Evolutionary conservation across 2,888 invertebrate genomes (phyloP).

Genomic region (Arge pagana): DNA sequence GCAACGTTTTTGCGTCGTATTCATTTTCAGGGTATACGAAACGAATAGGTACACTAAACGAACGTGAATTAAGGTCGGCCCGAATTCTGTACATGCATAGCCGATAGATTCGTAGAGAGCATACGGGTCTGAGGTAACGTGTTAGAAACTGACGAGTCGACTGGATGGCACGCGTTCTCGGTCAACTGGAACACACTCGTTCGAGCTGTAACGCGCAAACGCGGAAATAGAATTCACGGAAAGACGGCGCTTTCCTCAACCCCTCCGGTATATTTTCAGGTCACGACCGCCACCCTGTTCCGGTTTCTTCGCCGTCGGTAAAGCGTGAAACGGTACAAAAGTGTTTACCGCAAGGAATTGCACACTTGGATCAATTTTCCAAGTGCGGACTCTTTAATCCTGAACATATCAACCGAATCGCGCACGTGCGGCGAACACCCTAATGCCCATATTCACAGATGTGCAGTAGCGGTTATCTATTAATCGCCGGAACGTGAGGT

Average conservation of each 20-base stretch:
- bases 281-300: slow-evolving; percentile 22
- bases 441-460: too few relatives aligned
- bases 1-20: too few relatives aligned
- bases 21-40: too few relatives aligned
- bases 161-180: neutral
- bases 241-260: slow-evolving; percentile 17
- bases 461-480: too few relatives aligned
- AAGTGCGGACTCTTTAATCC: neutral
- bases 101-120: too few relatives aligned
- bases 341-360: slow-evolving; percentile 15
- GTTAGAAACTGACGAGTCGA: neutral
- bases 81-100: too few relatives aligned
- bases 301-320: slow-evolving; percentile 23
- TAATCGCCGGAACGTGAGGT: too few relatives aligned
- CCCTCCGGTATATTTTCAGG: slow-evolving; percentile 20
- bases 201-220: slow-evolving; percentile 11
- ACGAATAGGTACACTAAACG: too few relatives aligned
- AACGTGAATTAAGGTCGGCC: too few relatives aligned
- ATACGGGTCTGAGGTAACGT: too few relatives aligned
- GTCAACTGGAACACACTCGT: slow-evolving; percentile 9
- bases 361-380: slow-evolving; percentile 18
- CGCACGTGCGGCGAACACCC: too few relatives aligned
- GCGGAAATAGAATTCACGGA: too few relatives aligned
- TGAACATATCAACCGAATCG: neutral
- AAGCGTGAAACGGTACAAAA: slow-evolving; percentile 7